Evolutionary conservation across 2,888 invertebrate species (phyloP), one percentile per base, ranked within the genome.

Genomic region (Calliopum simillimum): DNA sequence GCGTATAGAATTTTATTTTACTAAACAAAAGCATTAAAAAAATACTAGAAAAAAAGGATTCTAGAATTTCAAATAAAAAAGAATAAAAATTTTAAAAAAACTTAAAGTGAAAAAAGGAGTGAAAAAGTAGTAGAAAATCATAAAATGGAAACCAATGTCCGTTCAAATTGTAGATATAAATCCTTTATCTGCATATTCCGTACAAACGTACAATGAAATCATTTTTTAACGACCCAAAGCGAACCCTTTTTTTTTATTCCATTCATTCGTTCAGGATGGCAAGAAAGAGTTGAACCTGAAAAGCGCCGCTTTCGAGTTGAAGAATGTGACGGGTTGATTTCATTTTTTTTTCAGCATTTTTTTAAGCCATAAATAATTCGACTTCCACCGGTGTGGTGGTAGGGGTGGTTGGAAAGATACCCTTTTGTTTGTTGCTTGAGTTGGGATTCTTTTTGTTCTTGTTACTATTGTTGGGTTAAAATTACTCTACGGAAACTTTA

Each of bases 51-150:
- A 41, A 16, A 53, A 64, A 12, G 19, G n/a, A 65, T 11, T 25
- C 12, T 21, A 63, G 49, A 25, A 65, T 41, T 19, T 53, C 25
- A 33, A 53, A 65, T 25, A 25, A 43, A 25, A 58, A 58, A 58
- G 25, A 25, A 41, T 5, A 41, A 13, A 59, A 6, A 33, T 8
- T 33, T 33, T 41, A 59, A 59, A 59, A 59, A 41, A 58, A 4
- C 8, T 4, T 6, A 19, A 25, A 4, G 33, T 25, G 12, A 16
- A 41, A 59, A 41, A 59, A 59, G n/a, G n/a, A n/a, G n/a, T 19
- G 16, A 25, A 59, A 41, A 11, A 59, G 16, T 53, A 53, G 21
- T 19, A 53, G 16, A 53, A 53, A 21, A 53, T 23, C 23, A 14
- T 12, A 21, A 53, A 33, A 33, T 33, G 23, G 21, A 53, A 53